Evolutionary conservation across 1,140 invertebrate genomes (phyloP), one percentile per base, ranked within the genome.

Genomic region (Drosophila lacertosa): DNA sequence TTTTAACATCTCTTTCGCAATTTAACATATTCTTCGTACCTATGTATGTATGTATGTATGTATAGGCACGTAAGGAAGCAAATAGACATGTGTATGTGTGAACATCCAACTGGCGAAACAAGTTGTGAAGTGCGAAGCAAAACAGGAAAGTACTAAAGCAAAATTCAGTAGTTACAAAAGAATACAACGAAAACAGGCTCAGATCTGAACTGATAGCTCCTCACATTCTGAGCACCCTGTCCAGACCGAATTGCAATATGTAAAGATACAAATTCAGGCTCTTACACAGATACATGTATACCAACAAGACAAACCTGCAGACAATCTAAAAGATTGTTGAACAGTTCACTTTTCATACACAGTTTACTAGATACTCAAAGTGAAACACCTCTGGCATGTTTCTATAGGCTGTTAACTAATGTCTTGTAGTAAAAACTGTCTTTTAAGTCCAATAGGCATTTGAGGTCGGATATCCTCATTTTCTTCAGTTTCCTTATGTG

Each of bases 111-210:
- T 54, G 50, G 29, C 37, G 39, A 68, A 60, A 67, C 55, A 60
- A 67, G 55, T 60, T 67, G 64, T 39, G 45, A 60, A 29, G 57
- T 45, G 47, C 39, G 26, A 53, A 62, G 29, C 65, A 62, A 60
- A 68, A 68, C 57, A 62, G 65, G 57, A 60, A 68, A 60, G 45
- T 16, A 42, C n/a, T n/a, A 51, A 62, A 60, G 32, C 20, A 57
- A 44, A 44, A 22, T 33, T 6, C 50, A 20, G 33, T 50, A 53
- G 39, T 39, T 42, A 15, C n/a, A 20, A 11, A 29, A 7, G 44
- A 50, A 44, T 2, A 58, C 33, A 26, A 35, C 32, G 47, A 44
- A 42, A 47, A 15, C 44, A 33, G 64, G 45, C 45, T 48, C 13
- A 42, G 44, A 32, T 37, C 29, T 16, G 22, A 64, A 13, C 20